Conservation (phyloP, 2,113 vertebrate species). For the Lathamus discolor region DNA sequence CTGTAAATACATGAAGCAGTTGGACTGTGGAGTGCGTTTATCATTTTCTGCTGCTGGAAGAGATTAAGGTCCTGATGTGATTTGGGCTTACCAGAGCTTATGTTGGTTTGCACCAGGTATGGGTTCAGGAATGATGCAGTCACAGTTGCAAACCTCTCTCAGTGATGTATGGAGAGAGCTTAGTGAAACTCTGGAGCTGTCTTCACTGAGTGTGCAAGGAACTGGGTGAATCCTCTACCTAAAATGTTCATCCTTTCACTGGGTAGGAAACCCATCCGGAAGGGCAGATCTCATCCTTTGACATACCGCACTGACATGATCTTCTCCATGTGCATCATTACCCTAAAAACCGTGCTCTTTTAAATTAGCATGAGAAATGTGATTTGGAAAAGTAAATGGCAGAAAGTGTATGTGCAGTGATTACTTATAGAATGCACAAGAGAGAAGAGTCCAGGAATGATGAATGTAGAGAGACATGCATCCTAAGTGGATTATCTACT, state of each 20-base stretch:
- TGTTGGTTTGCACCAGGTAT: not conserved
- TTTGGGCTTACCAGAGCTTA: not conserved
- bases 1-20: not conserved
- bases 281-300: not conserved
- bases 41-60: not conserved
- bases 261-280: not conserved
- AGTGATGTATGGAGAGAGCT: not conserved
- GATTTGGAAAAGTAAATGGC: not conserved
- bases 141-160: not conserved
- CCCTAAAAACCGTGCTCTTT: not conserved
- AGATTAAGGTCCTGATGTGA: not conserved
- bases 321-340: not conserved
- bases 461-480: not conserved
- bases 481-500: not conserved
- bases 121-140: not conserved
- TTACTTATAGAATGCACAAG: not conserved
- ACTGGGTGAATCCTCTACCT: not conserved
- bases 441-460: not conserved
- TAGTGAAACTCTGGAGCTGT: not conserved
- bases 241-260: not conserved
- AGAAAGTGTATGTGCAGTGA: not conserved
- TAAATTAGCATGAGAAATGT: constrained; percentile 2
- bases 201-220: not conserved
- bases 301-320: not conserved
- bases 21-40: not conserved